Percentiles rank a stretch among this genome's conserved stretches.
These are phyloP conservation scores for Eubucco bourcierii DNA, from an alignment of 2,113 vertebrate species.

Conservation along the genomic window DNA sequence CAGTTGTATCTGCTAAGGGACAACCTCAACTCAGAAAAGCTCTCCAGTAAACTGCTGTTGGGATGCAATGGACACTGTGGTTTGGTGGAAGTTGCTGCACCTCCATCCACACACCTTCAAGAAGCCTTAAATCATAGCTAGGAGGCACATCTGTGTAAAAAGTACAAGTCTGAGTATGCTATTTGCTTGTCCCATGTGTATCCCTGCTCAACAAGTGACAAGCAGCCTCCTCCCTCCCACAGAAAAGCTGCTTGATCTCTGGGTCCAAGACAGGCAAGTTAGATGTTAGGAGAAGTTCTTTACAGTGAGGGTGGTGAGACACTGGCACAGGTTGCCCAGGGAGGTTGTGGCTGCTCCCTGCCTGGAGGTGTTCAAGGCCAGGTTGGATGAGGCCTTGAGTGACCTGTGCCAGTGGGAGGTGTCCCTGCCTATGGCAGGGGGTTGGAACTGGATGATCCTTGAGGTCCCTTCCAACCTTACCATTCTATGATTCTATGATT, in stretches of 20 bases:
- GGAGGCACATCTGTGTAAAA: not conserved
- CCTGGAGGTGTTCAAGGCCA: no score
- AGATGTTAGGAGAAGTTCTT: no score
- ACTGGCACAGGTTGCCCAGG: no score
- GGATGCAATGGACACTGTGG: rapidly evolving
- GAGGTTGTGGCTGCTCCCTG: no score
- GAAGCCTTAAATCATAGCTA: not conserved
- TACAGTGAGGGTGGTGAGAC: no score
- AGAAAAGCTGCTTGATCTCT: not conserved
- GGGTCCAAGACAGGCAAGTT: not conserved
- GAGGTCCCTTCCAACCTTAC: no score
- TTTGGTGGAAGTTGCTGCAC: not conserved
- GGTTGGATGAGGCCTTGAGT: no score
- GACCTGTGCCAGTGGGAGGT: no score
- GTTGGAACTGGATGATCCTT: no score
- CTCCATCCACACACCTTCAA: not conserved
- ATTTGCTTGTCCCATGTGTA: not conserved
- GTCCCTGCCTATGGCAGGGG: no score
- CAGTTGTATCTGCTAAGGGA: not conserved
- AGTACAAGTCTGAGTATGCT: not conserved
- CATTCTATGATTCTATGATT: no score
- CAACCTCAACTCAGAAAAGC: not conserved
- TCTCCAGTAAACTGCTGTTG: not conserved
- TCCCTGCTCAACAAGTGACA: not conserved
- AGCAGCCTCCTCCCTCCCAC: not conserved